Evolutionary conservation across 2,888 invertebrate species (phyloP).

Genomic region (Ennomos fuscantarius): DNA sequence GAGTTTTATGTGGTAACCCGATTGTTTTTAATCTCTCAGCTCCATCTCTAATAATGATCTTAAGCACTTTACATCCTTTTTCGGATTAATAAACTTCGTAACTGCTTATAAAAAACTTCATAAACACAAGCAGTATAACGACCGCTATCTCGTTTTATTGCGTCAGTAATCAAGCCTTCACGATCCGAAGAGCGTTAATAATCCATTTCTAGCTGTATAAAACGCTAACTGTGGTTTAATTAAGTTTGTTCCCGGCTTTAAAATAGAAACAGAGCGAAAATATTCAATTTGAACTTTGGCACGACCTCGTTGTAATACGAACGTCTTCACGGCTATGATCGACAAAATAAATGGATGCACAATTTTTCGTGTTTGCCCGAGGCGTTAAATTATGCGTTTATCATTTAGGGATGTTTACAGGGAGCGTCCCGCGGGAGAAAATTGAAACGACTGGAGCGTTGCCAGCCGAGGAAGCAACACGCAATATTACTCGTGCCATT

Average conservation of each 20-base stretch:
- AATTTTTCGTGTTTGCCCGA: conserved; percentile 74
- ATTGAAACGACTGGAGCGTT: conserved; percentile 82
- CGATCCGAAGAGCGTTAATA: conserved; percentile 58
- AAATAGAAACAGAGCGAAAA: conserved; percentile 28
- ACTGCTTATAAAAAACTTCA: conserved; percentile 58
- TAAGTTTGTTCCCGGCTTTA: conserved; percentile 37
- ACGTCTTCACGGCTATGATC: conserved; percentile 71
- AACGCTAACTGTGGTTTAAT: conserved; percentile 44
- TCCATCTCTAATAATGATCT: conserved; percentile 46
- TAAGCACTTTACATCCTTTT: conserved; percentile 54
- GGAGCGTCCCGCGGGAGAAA: conserved; percentile 72
- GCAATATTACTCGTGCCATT: conserved; percentile 34
- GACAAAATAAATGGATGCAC: conserved; percentile 74
- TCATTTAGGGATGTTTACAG: conserved; percentile 83
- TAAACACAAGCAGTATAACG: conserved; percentile 47
- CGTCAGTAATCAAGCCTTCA: conserved; percentile 63
- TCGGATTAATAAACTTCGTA: conserved; percentile 60
- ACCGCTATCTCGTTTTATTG: conserved; percentile 63
- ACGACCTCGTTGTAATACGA: conserved; percentile 63
- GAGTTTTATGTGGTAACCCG: not conserved
- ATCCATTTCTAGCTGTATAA: conserved; percentile 52
- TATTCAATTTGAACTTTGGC: conserved; percentile 48
- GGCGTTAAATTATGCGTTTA: conserved; percentile 82
- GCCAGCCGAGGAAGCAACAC: conserved; percentile 63
- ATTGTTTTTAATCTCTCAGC: conserved; percentile 28